Conservation (phyloP, 2,113 vertebrate genomes). For the Nibea albiflora region DNA sequence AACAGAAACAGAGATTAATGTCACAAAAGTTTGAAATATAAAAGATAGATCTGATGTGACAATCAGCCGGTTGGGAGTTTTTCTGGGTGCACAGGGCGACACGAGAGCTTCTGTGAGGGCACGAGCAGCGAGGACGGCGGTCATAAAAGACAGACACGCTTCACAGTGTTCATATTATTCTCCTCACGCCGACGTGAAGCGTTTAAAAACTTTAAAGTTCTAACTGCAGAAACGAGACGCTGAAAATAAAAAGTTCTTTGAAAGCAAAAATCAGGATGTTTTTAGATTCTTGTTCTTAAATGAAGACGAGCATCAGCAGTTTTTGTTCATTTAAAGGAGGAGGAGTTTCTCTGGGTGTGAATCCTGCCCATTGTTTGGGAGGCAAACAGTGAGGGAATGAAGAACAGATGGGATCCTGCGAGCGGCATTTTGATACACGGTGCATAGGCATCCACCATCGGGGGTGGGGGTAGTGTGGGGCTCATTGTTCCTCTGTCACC, state of each 20-base stretch:
- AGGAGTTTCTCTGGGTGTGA: conserved; percentile 15
- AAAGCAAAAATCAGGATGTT: neutral
- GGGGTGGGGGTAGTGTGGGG: conserved; percentile 41
- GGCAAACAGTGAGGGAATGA: conserved; percentile 67
- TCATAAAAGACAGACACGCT: neutral
- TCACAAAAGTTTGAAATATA: neutral
- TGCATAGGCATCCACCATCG: conserved; percentile 71
- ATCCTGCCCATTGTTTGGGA: conserved; percentile 62
- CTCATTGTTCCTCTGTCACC: conserved; percentile 74
- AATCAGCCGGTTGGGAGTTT: conserved; percentile 35
- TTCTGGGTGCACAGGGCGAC: neutral
- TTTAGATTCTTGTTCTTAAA: neutral
- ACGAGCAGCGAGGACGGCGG: conserved; percentile 12
- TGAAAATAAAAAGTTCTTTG: neutral
- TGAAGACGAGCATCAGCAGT: too few species aligned
- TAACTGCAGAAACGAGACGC: neutral
- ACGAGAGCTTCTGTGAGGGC: conserved; percentile 56
- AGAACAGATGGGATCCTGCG: conserved; percentile 82
- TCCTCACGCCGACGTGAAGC: neutral
- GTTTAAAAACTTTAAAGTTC: neutral
- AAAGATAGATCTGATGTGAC: neutral
- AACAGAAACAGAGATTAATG: conserved; percentile 11
- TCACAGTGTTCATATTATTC: neutral
- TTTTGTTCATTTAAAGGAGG: neutral
- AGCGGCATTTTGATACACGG: conserved; percentile 63